These are phyloP conservation scores for Lasioglossum morio DNA, from an alignment of 2,888 invertebrate genomes.

Conservation along the genomic window DNA sequence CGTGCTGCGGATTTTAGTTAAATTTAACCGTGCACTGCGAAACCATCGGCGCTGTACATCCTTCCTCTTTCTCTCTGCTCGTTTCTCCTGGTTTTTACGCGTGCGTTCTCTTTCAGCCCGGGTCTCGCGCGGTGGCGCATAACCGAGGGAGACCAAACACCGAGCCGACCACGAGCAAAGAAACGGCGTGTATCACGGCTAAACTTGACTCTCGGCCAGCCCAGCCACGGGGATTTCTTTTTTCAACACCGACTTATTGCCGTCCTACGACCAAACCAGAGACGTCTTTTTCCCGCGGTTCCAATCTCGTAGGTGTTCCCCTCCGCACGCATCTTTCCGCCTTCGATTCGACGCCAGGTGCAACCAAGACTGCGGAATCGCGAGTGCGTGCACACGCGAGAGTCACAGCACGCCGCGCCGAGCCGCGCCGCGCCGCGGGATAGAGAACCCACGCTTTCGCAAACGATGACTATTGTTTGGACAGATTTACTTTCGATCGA, in stretches of 20 bases:
- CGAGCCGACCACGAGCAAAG: slow-evolving; percentile 5
- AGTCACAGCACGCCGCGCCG: neutral
- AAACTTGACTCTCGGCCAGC: slow-evolving; percentile 51
- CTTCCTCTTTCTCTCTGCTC: neutral
- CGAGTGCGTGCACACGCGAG: neutral
- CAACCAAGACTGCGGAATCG: slow-evolving; percentile 23
- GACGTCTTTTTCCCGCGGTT: slow-evolving; percentile 27
- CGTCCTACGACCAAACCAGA: slow-evolving; percentile 17
- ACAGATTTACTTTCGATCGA: slow-evolving; percentile 2
- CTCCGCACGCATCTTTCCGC: slow-evolving; percentile 24
- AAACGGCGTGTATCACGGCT: slow-evolving; percentile 47
- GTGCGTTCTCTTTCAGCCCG: neutral
- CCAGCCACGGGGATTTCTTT: slow-evolving; percentile 25
- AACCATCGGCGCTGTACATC: neutral
- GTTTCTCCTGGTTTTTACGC: neutral
- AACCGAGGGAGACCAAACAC: slow-evolving; percentile 17
- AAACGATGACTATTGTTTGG: neutral
- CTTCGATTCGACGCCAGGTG: slow-evolving; percentile 52
- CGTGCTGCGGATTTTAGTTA: neutral
- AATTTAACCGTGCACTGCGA: neutral
- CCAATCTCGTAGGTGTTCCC: slow-evolving; percentile 1
- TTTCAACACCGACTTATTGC: slow-evolving; percentile 9
- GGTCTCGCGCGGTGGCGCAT: neutral
- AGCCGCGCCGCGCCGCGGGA: neutral
- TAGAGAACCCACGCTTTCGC: neutral